Evolutionary conservation across 2,797 vertebrate species (phyloP).

Genomic region (Sebastes goodei): DNA sequence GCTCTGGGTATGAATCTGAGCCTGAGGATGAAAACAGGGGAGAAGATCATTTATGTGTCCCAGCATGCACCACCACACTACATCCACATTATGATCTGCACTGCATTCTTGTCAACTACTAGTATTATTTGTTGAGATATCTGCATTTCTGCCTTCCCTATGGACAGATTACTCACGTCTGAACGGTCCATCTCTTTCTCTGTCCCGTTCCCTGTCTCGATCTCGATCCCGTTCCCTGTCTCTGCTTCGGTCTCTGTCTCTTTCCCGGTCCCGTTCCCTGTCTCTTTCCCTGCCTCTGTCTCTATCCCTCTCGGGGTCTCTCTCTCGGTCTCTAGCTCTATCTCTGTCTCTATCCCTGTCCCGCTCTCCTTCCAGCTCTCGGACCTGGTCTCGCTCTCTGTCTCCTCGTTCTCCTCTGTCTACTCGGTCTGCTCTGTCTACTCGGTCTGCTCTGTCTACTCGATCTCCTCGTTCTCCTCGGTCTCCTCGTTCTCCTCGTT

Average conservation of each 20-base stretch:
- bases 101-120: neutral
- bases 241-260: slow-evolving; percentile 34
- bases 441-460: neutral
- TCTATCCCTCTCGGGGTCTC: slow-evolving; percentile 55
- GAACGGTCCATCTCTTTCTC: slow-evolving; percentile 78
- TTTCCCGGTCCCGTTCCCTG: slow-evolving; percentile 21
- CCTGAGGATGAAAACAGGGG: slow-evolving; percentile 68
- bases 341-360: slow-evolving; percentile 68
- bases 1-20: slow-evolving; percentile 91
- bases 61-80: neutral
- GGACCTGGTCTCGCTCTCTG: too few species aligned
- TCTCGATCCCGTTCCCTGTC: slow-evolving; percentile 71
- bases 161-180: slow-evolving; percentile 73
- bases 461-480: too few species aligned
- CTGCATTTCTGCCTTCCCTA: neutral
- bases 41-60: neutral
- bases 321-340: slow-evolving; percentile 54
- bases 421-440: neutral
- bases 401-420: slow-evolving; percentile 26
- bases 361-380: slow-evolving; percentile 58
- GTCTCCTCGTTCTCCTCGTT: neutral
- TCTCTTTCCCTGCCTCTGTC: neutral
- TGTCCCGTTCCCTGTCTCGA: slow-evolving; percentile 23
- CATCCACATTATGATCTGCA: neutral
- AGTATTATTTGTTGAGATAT: neutral